Evolutionary conservation across 1,140 invertebrate genomes (phyloP).

Genomic region (Maconellicoccus hirsutus): DNA sequence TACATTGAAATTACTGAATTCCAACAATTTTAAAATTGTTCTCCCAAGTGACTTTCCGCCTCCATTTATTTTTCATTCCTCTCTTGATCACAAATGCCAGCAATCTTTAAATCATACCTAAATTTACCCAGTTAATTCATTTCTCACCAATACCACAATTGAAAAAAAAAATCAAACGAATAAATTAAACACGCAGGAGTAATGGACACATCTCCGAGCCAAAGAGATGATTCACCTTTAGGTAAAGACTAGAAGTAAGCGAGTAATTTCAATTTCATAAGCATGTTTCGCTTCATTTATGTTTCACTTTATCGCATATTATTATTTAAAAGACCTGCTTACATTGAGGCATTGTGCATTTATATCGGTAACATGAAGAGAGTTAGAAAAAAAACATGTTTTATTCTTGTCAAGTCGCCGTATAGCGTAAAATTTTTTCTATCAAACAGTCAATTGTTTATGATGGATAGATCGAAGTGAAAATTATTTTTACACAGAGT

Average conservation of each 20-base stretch:
- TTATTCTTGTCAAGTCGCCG: background rate
- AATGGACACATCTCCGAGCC: too few species aligned
- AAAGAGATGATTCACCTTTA: background rate
- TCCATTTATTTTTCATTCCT: too few species aligned
- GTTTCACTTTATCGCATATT: background rate
- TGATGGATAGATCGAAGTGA: background rate
- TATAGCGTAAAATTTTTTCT: background rate
- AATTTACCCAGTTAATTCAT: too few species aligned
- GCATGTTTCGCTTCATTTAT: conserved; percentile 4
- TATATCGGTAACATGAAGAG: background rate
- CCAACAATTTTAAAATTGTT: too few species aligned
- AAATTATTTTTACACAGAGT: background rate
- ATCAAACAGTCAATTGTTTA: background rate
- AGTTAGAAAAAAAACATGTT: background rate
- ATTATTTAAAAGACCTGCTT: background rate
- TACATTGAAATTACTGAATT: too few species aligned
- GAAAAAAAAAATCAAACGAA: too few species aligned
- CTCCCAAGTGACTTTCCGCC: too few species aligned
- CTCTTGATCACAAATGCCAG: too few species aligned
- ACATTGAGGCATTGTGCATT: background rate
- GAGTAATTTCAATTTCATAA: background rate
- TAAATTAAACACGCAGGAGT: too few species aligned
- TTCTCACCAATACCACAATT: too few species aligned
- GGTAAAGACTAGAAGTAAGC: background rate
- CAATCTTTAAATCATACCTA: too few species aligned